A percentile compares a stretch with the other conserved stretches of the same genome.
phyloP scores from a whole-genome alignment of 2,113 vertebrate species.

The Corynorhinus townsendii region DNA sequence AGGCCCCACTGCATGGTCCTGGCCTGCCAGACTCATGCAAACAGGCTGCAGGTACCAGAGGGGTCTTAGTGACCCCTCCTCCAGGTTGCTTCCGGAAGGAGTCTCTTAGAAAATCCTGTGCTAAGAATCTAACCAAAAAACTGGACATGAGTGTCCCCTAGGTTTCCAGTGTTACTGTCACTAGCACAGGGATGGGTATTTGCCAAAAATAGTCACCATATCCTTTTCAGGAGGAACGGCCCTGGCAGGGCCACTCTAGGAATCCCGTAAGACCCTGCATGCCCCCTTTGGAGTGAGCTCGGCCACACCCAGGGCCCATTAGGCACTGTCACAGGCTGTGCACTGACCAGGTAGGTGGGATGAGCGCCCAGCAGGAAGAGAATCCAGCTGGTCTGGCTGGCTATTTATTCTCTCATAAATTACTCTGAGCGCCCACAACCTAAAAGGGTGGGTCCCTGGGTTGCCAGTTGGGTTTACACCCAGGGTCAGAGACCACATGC shows the following conservation, averaged over 20 bases:
- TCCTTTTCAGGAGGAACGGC: neutral
- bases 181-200: neutral
- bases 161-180: neutral
- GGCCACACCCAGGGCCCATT: neutral
- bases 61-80: neutral
- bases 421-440: neutral
- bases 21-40: neutral
- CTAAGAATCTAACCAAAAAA: neutral
- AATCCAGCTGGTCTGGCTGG: neutral
- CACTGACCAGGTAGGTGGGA: neutral
- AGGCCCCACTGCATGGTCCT: neutral
- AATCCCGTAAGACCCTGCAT: neutral
- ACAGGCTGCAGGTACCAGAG: neutral
- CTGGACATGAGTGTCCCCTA: neutral
- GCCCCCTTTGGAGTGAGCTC: neutral
- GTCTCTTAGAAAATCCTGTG: neutral
- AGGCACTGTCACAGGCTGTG: neutral
- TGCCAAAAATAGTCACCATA: neutral
- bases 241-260: neutral
- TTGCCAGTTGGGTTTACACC: neutral
- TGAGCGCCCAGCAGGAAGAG: neutral
- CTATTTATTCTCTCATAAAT: neutral
- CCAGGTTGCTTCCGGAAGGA: neutral
- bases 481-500: neutral
- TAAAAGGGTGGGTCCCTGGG: too few relatives aligned